A percentile compares a stretch with the other conserved stretches of the same genome.
These are phyloP conservation scores for Triops cancriformis DNA, from an alignment of 1,140 invertebrate species.

Conservation along the genomic window DNA sequence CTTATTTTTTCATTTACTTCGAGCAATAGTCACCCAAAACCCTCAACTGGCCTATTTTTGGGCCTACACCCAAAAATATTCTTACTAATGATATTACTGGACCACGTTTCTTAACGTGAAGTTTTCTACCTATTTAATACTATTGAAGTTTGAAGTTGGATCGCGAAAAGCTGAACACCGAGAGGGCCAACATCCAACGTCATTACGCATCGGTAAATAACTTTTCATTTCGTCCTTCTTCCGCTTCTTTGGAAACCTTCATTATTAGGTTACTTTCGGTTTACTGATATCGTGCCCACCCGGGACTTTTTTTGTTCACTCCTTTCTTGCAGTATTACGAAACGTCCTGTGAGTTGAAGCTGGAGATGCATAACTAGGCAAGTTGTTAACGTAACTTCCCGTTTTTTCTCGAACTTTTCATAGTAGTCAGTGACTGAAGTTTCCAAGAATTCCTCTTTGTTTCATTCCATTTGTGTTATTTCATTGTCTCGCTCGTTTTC, in stretches of 20 bases:
- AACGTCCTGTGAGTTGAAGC: constrained; percentile 98
- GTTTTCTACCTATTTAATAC: not conserved
- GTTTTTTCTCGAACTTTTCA: not conserved
- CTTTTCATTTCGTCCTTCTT: not conserved
- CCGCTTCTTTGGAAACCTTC: not conserved
- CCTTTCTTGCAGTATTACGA: constrained; percentile 99
- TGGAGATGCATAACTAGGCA: constrained; percentile 99
- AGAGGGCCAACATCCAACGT: constrained; percentile 96
- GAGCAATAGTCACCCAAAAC: too few species aligned
- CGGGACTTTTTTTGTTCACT: constrained; percentile 45
- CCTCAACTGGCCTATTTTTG: not conserved
- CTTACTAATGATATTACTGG: not conserved
- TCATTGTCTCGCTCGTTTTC: not conserved
- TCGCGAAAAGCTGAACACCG: constrained; percentile 82
- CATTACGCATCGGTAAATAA: constrained; percentile 84
- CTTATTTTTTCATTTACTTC: not conserved
- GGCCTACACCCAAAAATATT: not conserved
- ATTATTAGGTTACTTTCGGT: not conserved
- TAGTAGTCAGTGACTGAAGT: not conserved
- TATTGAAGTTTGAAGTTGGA: constrained; percentile 44
- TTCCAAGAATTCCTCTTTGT: not conserved
- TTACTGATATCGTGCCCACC: constrained; percentile 19
- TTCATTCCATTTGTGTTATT: not conserved
- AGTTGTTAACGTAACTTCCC: constrained; percentile 31
- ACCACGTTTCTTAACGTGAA: not conserved